Base-by-base conservation (phyloP, 2,113 vertebrate genomes). In the Megalops atlanticus region DNA sequence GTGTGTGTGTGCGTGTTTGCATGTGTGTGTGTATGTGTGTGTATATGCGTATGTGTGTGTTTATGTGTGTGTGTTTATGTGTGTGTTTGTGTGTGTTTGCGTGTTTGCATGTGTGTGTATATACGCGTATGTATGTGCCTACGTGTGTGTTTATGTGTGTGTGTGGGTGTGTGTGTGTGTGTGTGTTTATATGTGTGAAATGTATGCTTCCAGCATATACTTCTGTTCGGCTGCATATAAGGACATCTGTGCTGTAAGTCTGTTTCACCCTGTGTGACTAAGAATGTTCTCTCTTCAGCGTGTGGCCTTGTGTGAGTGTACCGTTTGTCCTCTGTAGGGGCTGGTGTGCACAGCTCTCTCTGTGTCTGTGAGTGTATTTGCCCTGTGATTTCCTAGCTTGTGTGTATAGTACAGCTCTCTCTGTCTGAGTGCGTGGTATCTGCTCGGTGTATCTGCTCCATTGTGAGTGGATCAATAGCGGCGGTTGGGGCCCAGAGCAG, bases 391-490 rank as follows among this genome's bases (percentile, higher is more conserved):
- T n/a, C n/a, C n/a, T n/a, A n/a, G n/a, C n/a, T n/a, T n/a, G n/a
- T n/a, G n/a, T n/a, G n/a, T n/a, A n/a, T n/a, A n/a, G n/a, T n/a
- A n/a, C n/a, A n/a, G n/a, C n/a, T n/a, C n/a, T n/a, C n/a, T 11
- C 2, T 69, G 64, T 27, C 36, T 38, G 35, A 2, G 16, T 38
- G 71, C 36, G 16, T 16, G 33, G 14, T 74, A 21, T 74, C 71
- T 11, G n/a, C 21, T 27, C 5, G 3, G 52, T 43, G 27, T 77
- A 21, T 70, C 41, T n/a, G 33, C 15, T 49, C 24, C 35, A 72
- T 80, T 81, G 80, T 81, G 58, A 80, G 31, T 58, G 71, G 78
- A 85, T 86, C 81, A 82, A 83, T 88, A 85, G 69, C 27, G 39
- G 71, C 54, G 68, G 43, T 27, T 79, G 81, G 41, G 64, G 41